Evolutionary conservation across 2,113 vertebrate species (phyloP), one percentile per base, ranked within the genome.

Genomic region (Seriola aureovittata): DNA sequence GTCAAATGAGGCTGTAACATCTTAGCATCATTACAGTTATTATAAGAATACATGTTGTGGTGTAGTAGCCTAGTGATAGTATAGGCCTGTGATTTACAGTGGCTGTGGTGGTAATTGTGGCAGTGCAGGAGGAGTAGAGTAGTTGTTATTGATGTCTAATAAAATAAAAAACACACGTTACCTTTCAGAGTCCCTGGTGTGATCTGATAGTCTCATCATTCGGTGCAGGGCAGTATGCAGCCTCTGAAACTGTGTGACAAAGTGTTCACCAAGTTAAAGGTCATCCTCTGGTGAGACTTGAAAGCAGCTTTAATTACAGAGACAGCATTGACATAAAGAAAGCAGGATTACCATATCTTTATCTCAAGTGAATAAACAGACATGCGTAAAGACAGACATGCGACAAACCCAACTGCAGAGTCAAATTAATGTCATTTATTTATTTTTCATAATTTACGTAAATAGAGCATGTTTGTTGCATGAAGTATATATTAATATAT

Each of bases 151-250:
- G 44, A 71, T 78, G 65, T 72, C 16, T 10, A 29, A 58, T 25
- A 58, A 46, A 59, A 72, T 44, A 7, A 52, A 71, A 72, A 79
- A 52, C 34, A 70, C 34, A 80, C 68, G 12, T 63, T 96, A 99
- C 98, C 98, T 96, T 79, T 62, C 94, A 80, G 93, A 89, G 86
- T 96, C 94, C 83, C 94, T 93, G 85, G 88, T 94, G 86, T 96
- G 92, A 59, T 84, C 88, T 85, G 84, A 78, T 78, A 94, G 96
- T 87, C 93, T 93, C 92, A 97, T 90, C 79, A 97, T 94, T 95
- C 97, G 96, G 76, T 96, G 95, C 89, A 99, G 95, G 46, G 98
- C 97, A 91, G 96, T 91, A 65, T 96, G 96, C 84, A 99, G 93
- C 81, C 95, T 96, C 86, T 97, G 95, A 94, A 97, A 96, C 98